phyloP scores from a whole-genome alignment of 2,888 invertebrate species.

The Arctia plantaginis region DNA sequence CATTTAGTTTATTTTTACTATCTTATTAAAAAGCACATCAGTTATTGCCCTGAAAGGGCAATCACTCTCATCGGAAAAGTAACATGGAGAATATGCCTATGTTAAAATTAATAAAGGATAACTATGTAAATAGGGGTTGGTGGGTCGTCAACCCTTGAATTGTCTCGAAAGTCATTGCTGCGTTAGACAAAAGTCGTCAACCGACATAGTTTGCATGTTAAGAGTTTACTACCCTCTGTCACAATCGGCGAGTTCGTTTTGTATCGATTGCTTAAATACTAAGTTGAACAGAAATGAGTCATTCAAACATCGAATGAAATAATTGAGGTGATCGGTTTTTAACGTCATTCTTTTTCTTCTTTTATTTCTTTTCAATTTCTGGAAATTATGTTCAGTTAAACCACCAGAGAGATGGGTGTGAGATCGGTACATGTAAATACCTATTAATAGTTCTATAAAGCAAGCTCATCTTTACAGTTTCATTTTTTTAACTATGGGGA shows the following conservation, averaged over 20 bases:
- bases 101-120: background rate
- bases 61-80: background rate
- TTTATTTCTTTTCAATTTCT: background rate
- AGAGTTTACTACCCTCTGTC: constrained; percentile 8
- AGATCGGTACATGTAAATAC: too few species aligned
- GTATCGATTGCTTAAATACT: constrained; percentile 6
- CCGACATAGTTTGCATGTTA: constrained; percentile 18
- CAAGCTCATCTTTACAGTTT: too few species aligned
- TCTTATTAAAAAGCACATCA: background rate
- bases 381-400: background rate
- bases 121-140: background rate
- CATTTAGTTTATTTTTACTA: background rate
- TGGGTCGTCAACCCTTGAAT: constrained; percentile 9
- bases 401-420: too few species aligned
- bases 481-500: too few species aligned
- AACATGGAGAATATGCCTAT: background rate
- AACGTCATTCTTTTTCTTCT: background rate
- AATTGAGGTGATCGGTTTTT: background rate
- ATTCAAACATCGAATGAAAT: background rate
- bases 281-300: background rate
- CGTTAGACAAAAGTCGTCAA: constrained; percentile 9
- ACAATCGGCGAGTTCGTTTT: background rate
- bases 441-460: too few species aligned
- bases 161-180: constrained; percentile 6
- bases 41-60: background rate